Conservation (phyloP, 2,888 invertebrate species). For the Mystacides longicornis region DNA sequence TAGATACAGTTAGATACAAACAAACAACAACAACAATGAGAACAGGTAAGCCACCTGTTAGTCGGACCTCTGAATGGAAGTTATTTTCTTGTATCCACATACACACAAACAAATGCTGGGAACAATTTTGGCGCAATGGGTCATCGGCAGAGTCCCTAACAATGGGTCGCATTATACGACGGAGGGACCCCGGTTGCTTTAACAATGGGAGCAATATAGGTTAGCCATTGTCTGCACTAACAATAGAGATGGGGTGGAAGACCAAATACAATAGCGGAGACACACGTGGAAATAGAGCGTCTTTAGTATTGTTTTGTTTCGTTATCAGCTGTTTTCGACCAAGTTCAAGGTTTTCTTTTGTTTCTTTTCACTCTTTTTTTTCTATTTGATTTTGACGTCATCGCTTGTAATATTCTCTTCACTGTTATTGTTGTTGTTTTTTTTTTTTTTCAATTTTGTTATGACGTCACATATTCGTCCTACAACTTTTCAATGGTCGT, state of each 20-base stretch:
- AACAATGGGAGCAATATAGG: neutral
- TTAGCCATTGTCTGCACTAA: neutral
- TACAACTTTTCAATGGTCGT: no score
- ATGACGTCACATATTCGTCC: no score
- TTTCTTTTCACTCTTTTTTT: constrained; percentile 1
- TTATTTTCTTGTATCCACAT: neutral
- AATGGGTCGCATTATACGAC: neutral
- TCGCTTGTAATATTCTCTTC: no score
- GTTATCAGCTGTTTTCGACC: neutral
- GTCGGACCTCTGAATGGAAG: neutral
- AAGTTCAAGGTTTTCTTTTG: constrained; percentile 1
- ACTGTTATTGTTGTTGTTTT: no score
- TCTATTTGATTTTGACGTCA: neutral
- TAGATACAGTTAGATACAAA: no score
- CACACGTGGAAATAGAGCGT: neutral
- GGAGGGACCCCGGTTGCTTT: neutral
- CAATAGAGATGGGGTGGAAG: constrained; percentile 2
- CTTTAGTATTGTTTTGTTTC: neutral
- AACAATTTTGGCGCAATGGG: constrained; percentile 6
- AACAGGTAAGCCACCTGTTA: neutral
- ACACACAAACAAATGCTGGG: constrained; percentile 1
- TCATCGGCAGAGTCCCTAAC: neutral
- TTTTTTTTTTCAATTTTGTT: no score
- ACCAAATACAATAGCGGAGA: constrained; percentile 2
- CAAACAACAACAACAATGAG: neutral